A percentile compares a stretch with the other conserved stretches of the same genome.
Conservation (phyloP, 1,140 invertebrate genomes). For the Gyrodactylus bullatarudis region DNA sequence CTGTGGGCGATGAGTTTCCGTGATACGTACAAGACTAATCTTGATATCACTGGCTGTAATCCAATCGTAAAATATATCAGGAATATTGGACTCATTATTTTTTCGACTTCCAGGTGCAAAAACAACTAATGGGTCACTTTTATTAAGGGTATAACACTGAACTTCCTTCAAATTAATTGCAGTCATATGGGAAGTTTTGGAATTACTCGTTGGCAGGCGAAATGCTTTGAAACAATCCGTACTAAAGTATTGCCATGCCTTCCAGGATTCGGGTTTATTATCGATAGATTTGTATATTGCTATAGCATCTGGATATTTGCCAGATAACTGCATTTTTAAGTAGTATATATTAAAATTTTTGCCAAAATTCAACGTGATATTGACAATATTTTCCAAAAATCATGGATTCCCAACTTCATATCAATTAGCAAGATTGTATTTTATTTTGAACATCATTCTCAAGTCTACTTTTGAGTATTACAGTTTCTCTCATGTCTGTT, state of each 20-base stretch:
- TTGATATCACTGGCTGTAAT: background rate
- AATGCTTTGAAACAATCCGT: slow-evolving; percentile 1
- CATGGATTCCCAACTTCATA: too few relatives aligned
- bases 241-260: background rate
- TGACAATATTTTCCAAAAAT: background rate
- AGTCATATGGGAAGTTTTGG: background rate
- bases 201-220: background rate
- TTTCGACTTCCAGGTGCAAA: background rate
- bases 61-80: background rate
- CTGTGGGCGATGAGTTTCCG: background rate
- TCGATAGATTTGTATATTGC: slow-evolving; percentile 3
- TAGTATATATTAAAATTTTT: slow-evolving; percentile 3
- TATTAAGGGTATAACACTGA: background rate
- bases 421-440: too few relatives aligned
- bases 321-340: background rate
- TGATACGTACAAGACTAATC: background rate
- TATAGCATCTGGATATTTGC: background rate
- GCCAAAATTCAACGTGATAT: background rate
- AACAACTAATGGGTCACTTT: background rate
- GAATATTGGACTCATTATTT: too few relatives aligned
- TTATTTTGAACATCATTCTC: too few relatives aligned
- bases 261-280: background rate
- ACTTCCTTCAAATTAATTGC: background rate
- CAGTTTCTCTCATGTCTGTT: too few relatives aligned
- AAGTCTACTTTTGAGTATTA: too few relatives aligned